A percentile compares a stretch with the other conserved stretches of the same genome.
These are phyloP conservation scores for Halichondria panicea DNA, from an alignment of 37 sponge, comb jelly and placozoan genomes.

Conservation along the genomic window DNA sequence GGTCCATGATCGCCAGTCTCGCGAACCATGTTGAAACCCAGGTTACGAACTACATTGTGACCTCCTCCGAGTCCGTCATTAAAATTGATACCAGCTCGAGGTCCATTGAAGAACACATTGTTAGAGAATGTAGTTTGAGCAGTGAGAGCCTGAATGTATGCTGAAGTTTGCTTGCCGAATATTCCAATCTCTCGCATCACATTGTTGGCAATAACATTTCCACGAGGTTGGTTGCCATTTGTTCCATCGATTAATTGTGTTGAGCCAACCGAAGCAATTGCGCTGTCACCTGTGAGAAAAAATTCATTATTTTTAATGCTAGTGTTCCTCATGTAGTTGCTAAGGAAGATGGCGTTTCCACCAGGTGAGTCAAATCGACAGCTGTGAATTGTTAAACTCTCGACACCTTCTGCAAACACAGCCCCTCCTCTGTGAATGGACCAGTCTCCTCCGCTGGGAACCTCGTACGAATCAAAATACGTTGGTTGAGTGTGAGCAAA, in stretches of 20 bases:
- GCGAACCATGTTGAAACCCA: conserved; percentile 51
- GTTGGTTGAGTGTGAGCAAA: conserved; percentile 47
- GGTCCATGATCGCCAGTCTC: conserved; percentile 59
- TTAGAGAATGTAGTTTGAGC: conserved; percentile 28
- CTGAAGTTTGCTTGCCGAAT: conserved; percentile 48
- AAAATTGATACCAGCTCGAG: conserved; percentile 62
- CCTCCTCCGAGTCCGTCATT: conserved; percentile 78
- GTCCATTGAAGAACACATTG: conserved; percentile 68
- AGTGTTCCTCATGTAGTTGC: conserved; percentile 37
- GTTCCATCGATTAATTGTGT: conserved; percentile 53
- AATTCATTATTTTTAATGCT: conserved; percentile 38
- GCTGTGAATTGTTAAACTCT: not conserved
- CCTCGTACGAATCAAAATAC: conserved; percentile 33
- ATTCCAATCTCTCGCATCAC: conserved; percentile 56
- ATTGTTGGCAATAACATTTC: conserved; percentile 33
- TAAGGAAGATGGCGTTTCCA: conserved; percentile 43
- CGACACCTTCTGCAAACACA: conserved; percentile 42
- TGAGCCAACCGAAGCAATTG: conserved; percentile 36
- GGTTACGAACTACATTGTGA: conserved; percentile 25
- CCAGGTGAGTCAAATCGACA: conserved; percentile 29
- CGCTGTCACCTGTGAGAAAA: conserved; percentile 47
- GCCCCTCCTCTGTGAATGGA: conserved; percentile 31
- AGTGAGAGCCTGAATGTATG: conserved; percentile 38
- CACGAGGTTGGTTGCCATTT: conserved; percentile 40
- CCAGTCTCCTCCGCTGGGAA: conserved; percentile 47